Conservation (phyloP, 2,113 vertebrate genomes). For the Oncorhynchus mykiss region DNA sequence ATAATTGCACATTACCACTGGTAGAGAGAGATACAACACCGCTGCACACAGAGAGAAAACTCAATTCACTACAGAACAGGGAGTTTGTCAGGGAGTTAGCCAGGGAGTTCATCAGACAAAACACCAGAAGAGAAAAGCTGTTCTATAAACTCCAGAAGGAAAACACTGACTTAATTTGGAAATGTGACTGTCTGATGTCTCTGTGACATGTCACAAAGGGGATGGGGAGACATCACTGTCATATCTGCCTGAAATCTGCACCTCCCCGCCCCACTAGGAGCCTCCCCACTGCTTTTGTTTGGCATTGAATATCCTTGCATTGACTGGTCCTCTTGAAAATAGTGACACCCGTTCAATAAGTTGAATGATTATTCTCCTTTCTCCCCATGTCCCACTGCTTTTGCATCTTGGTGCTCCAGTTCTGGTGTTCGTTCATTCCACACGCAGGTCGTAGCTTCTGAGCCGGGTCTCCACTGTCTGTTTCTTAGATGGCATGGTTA, state of each 20-base stretch:
- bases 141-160: conserved; percentile 64
- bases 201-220: conserved; percentile 21
- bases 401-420: conserved; percentile 41
- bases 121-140: conserved; percentile 39
- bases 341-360: conserved; percentile 51
- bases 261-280: conserved; percentile 19
- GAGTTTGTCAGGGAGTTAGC: too few relatives aligned
- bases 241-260: conserved; percentile 30
- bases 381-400: conserved; percentile 26
- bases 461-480: background rate
- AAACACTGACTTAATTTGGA: conserved; percentile 54
- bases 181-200: conserved; percentile 36
- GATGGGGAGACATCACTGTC: conserved; percentile 55
- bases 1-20: background rate
- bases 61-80: background rate
- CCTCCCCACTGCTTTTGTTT: conserved; percentile 34
- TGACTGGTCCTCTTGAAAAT: conserved; percentile 51
- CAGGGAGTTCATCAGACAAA: conserved; percentile 42
- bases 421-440: conserved; percentile 45
- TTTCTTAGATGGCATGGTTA: conserved; percentile 90
- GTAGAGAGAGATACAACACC: background rate
- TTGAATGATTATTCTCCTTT: conserved; percentile 49
- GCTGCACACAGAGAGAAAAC: background rate
- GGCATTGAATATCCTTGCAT: conserved; percentile 43
- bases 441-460: conserved; percentile 27